These are phyloP conservation scores for Urocitellus parryii DNA, from an alignment of 2,113 vertebrate species.

Conservation along the genomic window DNA sequence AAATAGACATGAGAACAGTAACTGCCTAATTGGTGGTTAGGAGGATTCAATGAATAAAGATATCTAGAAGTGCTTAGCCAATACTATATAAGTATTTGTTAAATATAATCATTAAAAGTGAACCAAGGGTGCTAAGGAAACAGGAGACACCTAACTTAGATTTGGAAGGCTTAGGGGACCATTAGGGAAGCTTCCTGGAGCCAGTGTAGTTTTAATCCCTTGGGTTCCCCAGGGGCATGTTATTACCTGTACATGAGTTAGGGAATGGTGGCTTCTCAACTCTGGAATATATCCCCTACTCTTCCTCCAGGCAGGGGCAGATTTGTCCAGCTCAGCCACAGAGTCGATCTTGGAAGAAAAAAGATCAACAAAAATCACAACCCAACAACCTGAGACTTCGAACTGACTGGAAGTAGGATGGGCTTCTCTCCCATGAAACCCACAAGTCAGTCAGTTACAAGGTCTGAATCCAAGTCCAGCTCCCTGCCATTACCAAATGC, in stretches of 20 bases:
- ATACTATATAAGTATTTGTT: neutral
- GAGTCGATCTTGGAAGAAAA: neutral
- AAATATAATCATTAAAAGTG: neutral
- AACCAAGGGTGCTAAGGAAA: neutral
- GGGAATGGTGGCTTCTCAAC: neutral
- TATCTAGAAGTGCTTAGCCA: neutral
- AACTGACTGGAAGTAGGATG: too few relatives aligned
- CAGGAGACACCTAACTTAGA: neutral
- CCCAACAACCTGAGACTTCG: neutral
- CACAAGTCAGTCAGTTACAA: neutral
- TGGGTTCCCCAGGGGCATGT: neutral
- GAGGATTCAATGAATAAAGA: neutral
- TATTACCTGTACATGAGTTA: neutral
- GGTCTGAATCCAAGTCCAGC: neutral
- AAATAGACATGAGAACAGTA: neutral
- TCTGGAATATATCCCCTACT: neutral
- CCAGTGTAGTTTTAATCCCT: rapidly evolving
- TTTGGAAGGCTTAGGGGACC: neutral
- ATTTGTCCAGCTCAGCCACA: neutral
- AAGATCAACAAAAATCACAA: neutral
- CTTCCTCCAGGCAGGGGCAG: neutral
- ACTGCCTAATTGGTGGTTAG: neutral
- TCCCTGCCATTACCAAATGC: neutral
- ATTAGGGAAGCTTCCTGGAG: neutral
- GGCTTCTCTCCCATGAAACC: neutral